These are phyloP conservation scores for Artibeus jamaicensis DNA, from an alignment of 2,797 vertebrate genomes.

Conservation along the genomic window DNA sequence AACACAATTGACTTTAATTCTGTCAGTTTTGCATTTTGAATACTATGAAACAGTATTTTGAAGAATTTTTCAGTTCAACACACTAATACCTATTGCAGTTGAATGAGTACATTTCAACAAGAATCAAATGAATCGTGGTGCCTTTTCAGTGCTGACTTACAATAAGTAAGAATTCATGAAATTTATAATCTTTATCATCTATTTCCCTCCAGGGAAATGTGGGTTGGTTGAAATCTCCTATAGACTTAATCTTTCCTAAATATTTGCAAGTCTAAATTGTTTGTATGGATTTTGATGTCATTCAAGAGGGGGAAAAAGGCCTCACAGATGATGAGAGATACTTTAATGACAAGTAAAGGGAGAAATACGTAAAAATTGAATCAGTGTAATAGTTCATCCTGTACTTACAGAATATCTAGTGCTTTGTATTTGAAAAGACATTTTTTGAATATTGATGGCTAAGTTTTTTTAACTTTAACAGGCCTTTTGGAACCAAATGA, in stretches of 20 bases:
- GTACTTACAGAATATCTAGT: not conserved
- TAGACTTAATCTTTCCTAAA: constrained; percentile 58
- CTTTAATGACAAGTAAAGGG: not conserved
- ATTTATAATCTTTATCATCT: constrained; percentile 51
- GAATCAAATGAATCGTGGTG: constrained; percentile 43
- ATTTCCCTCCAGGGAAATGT: constrained; percentile 22
- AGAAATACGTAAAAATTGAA: not conserved
- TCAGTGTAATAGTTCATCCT: not conserved
- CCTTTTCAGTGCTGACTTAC: constrained; percentile 42
- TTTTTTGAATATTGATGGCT: not conserved
- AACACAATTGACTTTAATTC: not conserved
- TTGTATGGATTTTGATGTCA: not conserved
- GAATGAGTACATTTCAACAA: constrained; percentile 39
- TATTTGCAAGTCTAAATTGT: constrained; percentile 55
- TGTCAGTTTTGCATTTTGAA: constrained; percentile 49
- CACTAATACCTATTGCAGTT: not conserved
- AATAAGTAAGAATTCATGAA: constrained; percentile 58
- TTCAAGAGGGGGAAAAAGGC: not conserved
- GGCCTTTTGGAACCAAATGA: not conserved
- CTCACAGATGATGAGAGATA: not conserved
- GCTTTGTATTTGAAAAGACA: not conserved
- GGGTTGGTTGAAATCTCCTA: constrained; percentile 22
- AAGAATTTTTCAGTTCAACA: constrained; percentile 8
- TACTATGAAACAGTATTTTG: not conserved
- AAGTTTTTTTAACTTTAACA: not conserved